phyloP scores from a whole-genome alignment of 2,113 vertebrate genomes.

The Caranx melampygus region DNA sequence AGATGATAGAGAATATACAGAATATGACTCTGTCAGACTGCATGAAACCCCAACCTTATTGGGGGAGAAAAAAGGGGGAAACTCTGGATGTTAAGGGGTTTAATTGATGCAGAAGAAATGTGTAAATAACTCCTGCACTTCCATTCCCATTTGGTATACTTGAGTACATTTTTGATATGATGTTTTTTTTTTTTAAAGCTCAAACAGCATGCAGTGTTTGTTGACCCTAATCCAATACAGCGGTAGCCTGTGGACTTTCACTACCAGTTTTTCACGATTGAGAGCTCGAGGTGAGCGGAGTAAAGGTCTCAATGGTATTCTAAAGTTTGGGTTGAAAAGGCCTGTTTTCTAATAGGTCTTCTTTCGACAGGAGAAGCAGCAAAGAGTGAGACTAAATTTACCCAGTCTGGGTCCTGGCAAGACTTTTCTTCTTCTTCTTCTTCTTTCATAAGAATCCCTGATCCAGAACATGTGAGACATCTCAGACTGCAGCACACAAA shows the following conservation, averaged over 20 bases:
- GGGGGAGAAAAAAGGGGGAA: neutral
- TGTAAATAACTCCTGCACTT: neutral
- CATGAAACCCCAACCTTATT: neutral
- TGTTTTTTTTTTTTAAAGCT: slow-evolving; percentile 18
- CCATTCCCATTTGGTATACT: neutral
- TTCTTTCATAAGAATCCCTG: slow-evolving; percentile 26
- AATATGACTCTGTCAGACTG: neutral
- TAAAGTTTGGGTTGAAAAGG: slow-evolving; percentile 33
- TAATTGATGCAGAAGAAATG: neutral
- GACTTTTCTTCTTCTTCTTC: slow-evolving; percentile 4
- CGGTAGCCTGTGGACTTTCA: slow-evolving; percentile 26
- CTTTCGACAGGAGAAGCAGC: slow-evolving; percentile 55
- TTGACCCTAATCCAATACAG: slow-evolving; percentile 46
- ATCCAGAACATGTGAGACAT: slow-evolving; percentile 67
- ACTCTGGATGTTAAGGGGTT: neutral
- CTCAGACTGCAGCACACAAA: slow-evolving; percentile 58
- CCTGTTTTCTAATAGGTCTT: slow-evolving; percentile 46
- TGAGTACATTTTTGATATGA: neutral
- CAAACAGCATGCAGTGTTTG: slow-evolving; percentile 9
- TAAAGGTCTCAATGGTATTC: slow-evolving; percentile 33
- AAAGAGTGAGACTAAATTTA: slow-evolving; percentile 58
- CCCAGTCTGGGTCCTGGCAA: slow-evolving; percentile 45
- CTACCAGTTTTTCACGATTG: slow-evolving; percentile 29
- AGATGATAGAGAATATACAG: slow-evolving; percentile 12
- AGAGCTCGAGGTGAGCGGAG: slow-evolving; percentile 35